phyloP scores from a whole-genome alignment of 2,113 vertebrate genomes.

The Chloroceryle aenea region DNA sequence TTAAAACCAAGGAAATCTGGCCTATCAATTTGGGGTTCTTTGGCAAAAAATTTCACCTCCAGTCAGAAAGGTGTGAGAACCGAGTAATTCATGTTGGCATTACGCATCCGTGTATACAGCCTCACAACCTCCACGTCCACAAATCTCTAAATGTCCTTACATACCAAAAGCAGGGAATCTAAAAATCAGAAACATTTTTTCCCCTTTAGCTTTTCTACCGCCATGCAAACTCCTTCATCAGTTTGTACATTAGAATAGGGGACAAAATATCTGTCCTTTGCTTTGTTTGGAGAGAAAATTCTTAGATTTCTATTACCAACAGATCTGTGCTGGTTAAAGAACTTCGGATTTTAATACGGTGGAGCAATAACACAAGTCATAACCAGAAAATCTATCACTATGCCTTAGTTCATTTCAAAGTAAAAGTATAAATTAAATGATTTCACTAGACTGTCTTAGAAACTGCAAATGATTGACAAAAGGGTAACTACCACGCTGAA shows the following conservation, averaged over 20 bases:
- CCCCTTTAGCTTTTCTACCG: not conserved
- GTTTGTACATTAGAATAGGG: not conserved
- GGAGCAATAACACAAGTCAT: not conserved
- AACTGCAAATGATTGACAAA: slow-evolving; percentile 3
- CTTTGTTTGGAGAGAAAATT: not conserved
- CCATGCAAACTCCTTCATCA: not conserved
- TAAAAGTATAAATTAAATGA: slow-evolving; percentile 12
- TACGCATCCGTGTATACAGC: not conserved
- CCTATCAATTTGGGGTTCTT: not conserved
- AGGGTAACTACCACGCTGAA: not conserved
- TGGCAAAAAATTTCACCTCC: not conserved
- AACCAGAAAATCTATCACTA: not conserved
- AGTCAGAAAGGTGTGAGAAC: not conserved
- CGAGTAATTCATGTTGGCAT: not conserved
- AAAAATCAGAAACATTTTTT: not conserved
- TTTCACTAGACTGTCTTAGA: not conserved
- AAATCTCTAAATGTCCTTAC: not conserved
- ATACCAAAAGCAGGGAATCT: not conserved
- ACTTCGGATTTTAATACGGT: not conserved
- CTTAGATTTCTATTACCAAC: slow-evolving; percentile 8
- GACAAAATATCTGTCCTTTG: not conserved
- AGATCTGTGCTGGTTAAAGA: not conserved
- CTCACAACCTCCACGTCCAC: not conserved
- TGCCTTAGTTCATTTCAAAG: slow-evolving; percentile 2
- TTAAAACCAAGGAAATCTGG: not conserved